Conservation (phyloP, 2,888 invertebrate genomes). For the Drosophila neonasuta region DNA sequence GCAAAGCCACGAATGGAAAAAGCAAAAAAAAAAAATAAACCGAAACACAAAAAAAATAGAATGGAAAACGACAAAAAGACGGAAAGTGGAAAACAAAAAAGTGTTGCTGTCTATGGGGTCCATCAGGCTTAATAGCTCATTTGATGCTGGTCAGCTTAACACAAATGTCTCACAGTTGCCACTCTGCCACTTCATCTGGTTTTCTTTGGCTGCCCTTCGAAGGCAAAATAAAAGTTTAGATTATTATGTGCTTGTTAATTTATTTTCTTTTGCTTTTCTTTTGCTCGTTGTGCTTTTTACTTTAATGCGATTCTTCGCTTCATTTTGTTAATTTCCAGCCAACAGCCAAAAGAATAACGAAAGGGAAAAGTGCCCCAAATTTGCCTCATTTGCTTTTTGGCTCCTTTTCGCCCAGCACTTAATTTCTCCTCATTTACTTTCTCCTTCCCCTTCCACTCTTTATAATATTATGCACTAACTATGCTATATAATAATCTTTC, state of each 20-base stretch:
- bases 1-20: conserved; percentile 1
- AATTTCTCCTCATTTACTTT: conserved; percentile 1
- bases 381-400: conserved; percentile 14
- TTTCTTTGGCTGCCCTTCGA: background rate
- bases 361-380: conserved; percentile 20
- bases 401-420: conserved; percentile 12
- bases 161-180: conserved; percentile 17
- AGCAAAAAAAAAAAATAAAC: conserved; percentile 6
- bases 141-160: conserved; percentile 50
- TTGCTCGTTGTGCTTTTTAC: conserved; percentile 34
- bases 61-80: conserved; percentile 5
- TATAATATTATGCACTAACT: conserved; percentile 4
- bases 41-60: conserved; percentile 11
- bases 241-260: conserved; percentile 66
- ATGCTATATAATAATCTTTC: conserved; percentile 26
- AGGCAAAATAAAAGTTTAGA: conserved; percentile 38
- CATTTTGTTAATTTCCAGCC: conserved; percentile 44
- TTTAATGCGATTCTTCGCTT: conserved; percentile 44
- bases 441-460: background rate
- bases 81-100: conserved; percentile 8
- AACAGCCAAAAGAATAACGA: background rate
- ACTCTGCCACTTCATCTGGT: conserved; percentile 1
- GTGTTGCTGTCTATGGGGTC: conserved; percentile 28
- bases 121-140: conserved; percentile 55
- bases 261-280: conserved; percentile 34